These are phyloP conservation scores for Apolygus lucorum DNA, from an alignment of 1,140 invertebrate species.

Conservation along the genomic window DNA sequence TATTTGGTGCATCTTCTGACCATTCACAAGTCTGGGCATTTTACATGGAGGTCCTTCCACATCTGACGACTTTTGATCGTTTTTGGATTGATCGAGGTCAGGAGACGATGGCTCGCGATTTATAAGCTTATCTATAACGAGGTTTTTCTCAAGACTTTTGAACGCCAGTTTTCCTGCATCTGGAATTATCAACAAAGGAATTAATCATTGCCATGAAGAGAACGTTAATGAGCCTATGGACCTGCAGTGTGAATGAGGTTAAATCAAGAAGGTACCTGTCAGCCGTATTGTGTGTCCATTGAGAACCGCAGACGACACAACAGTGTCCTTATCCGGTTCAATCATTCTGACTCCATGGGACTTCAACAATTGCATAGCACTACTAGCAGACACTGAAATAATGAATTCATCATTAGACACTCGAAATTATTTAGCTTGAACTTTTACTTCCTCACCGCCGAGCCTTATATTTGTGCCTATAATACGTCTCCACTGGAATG, in stretches of 20 bases:
- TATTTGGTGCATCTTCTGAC: constrained; percentile 41
- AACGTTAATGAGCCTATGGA: no score
- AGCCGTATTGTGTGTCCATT: constrained; percentile 68
- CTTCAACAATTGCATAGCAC: constrained; percentile 27
- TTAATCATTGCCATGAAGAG: no score
- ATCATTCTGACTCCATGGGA: constrained; percentile 69
- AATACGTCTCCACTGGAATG: no score
- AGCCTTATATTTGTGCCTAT: no score
- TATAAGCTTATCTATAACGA: no score
- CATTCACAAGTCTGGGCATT: constrained; percentile 16
- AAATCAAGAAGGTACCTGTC: constrained; percentile 51
- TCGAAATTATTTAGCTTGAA: no score
- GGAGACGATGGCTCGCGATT: no score
- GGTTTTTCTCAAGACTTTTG: constrained; percentile 41
- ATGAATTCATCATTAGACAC: background rate
- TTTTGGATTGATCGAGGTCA: no score
- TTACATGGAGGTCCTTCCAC: background rate
- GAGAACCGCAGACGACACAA: constrained; percentile 66
- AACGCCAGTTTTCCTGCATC: constrained; percentile 68
- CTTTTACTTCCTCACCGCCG: no score
- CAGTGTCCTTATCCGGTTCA: constrained; percentile 58
- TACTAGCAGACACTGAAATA: background rate
- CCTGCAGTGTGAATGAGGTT: no score
- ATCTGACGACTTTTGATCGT: constrained; percentile 24
- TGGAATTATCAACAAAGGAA: no score